Conservation (phyloP, 2,113 vertebrate genomes). For the Megaleporinus macrocephalus region DNA sequence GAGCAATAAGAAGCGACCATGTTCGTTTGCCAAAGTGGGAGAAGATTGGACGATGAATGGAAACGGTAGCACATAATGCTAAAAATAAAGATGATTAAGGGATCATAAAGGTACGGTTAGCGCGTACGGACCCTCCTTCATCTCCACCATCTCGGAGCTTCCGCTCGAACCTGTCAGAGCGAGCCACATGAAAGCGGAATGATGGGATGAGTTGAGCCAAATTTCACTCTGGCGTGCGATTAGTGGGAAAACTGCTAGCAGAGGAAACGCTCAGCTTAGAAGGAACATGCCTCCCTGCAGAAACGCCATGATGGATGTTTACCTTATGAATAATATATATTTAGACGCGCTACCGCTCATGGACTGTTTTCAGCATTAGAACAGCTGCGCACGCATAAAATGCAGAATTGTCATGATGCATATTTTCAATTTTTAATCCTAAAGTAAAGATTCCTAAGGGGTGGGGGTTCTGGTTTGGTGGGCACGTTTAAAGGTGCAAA, state of each 20-base stretch:
- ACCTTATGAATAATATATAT: not conserved
- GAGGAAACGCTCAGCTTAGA: not conserved
- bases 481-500: too few species aligned
- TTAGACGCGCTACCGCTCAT: not conserved
- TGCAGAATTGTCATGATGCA: too few species aligned
- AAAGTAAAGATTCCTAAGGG: too few species aligned
- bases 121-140: not conserved
- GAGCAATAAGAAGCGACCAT: not conserved
- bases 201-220: not conserved
- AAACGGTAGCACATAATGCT: not conserved
- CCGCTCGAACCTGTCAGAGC: not conserved
- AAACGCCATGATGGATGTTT: not conserved
- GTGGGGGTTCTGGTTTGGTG: too few species aligned
- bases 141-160: not conserved
- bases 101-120: not conserved
- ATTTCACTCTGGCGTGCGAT: not conserved
- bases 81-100: not conserved
- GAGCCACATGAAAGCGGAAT: not conserved
- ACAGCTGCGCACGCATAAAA: too few species aligned
- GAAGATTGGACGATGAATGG: slow-evolving; percentile 5
- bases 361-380: too few species aligned
- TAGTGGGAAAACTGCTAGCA: not conserved
- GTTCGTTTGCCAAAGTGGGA: not conserved
- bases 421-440: too few species aligned
- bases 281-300: not conserved